These are phyloP conservation scores for Sarcophaga subvicina DNA, from an alignment of 2,888 invertebrate genomes.

Conservation along the genomic window DNA sequence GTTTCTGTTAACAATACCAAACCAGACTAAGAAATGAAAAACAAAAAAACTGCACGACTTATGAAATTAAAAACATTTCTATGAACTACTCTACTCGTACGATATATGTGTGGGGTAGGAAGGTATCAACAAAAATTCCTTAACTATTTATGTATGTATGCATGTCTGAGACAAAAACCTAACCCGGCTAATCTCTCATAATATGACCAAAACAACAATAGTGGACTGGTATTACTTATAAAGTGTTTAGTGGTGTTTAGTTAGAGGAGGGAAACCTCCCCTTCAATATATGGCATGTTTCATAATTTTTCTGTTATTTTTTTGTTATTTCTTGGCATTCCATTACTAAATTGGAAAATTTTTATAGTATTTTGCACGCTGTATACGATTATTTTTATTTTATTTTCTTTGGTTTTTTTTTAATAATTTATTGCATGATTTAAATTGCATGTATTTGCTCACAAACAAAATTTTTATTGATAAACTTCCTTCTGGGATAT, in stretches of 20 bases:
- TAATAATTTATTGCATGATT: constrained; percentile 49
- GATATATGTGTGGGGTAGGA: background rate
- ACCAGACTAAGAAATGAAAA: background rate
- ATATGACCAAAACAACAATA: constrained; percentile 20
- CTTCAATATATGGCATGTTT: constrained; percentile 46
- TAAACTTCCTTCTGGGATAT: constrained; percentile 41
- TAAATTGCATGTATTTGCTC: constrained; percentile 58
- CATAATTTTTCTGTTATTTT: constrained; percentile 4
- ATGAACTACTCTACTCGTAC: no score
- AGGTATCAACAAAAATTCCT: constrained; percentile 3
- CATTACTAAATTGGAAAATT: constrained; percentile 21
- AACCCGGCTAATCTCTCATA: constrained; percentile 27
- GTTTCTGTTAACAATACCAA: constrained; percentile 22
- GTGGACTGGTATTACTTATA: constrained; percentile 14
- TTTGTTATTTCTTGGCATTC: constrained; percentile 23
- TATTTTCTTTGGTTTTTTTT: background rate
- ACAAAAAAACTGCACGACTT: background rate
- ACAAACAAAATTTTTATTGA: constrained; percentile 25
- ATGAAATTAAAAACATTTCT: constrained; percentile 10
- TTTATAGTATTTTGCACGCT: constrained; percentile 45
- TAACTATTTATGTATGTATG: background rate
- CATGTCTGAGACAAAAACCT: background rate
- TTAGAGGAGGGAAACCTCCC: background rate
- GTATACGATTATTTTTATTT: constrained; percentile 20
- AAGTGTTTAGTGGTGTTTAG: constrained; percentile 12